Conservation (phyloP, 2,888 invertebrate genomes). For the Thumatha senex region DNA sequence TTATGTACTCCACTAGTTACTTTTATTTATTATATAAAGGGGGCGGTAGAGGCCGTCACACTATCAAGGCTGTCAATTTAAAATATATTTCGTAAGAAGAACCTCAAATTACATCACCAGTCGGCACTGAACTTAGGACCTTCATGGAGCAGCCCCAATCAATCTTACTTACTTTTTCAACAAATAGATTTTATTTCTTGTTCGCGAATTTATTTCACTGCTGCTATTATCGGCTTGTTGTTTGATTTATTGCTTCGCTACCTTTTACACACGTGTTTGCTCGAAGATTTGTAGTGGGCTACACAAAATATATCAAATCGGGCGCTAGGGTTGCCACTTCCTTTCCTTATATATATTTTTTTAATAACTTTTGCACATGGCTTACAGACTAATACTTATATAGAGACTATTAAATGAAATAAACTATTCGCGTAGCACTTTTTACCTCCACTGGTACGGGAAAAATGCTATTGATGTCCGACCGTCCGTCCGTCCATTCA, state of each 20-base stretch:
- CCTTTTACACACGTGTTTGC: neutral
- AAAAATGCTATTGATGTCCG: too few relatives aligned
- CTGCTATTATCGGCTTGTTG: slow-evolving; percentile 50
- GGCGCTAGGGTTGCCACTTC: too few relatives aligned
- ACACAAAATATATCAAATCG: neutral
- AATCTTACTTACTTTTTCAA: slow-evolving; percentile 73
- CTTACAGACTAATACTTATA: too few relatives aligned
- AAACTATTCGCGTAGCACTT: too few relatives aligned
- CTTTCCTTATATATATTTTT: too few relatives aligned
- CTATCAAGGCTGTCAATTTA: slow-evolving; percentile 3
- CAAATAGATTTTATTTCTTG: slow-evolving; percentile 61
- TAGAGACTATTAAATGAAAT: too few relatives aligned
- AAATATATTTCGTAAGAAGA: neutral
- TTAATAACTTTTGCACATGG: neutral
- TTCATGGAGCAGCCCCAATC: slow-evolving; percentile 67
- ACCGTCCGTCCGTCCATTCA: too few relatives aligned
- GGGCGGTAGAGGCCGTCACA: too few relatives aligned
- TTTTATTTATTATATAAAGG: too few relatives aligned
- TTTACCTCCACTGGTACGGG: too few relatives aligned
- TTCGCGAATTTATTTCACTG: slow-evolving; percentile 48
- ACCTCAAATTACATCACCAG: neutral
- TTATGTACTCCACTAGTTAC: too few relatives aligned
- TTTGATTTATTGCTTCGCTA: slow-evolving; percentile 43
- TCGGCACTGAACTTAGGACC: slow-evolving; percentile 30
- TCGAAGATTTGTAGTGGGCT: neutral